Evolutionary conservation across 2,888 invertebrate genomes (phyloP).

Genomic region (Muschampia plurimacula): DNA sequence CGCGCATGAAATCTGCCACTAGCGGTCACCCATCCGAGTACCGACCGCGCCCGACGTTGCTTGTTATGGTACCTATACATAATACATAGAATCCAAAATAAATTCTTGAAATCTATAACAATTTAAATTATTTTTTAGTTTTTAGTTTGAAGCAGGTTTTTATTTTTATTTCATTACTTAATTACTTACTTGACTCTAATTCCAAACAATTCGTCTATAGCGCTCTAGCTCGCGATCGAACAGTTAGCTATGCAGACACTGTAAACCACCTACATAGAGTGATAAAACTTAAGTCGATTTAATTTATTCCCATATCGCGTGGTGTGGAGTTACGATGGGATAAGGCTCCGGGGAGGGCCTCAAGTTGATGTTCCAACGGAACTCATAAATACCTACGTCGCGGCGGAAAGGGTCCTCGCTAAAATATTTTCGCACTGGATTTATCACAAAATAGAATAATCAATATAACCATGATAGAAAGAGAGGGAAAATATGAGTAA

Average conservation of each 20-base stretch:
- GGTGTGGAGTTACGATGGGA: slow-evolving; percentile 48
- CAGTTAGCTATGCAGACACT: slow-evolving; percentile 21
- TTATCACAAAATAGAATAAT: no score
- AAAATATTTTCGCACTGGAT: no score
- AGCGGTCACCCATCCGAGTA: slow-evolving; percentile 71
- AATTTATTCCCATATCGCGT: slow-evolving; percentile 48
- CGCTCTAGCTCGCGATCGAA: background rate
- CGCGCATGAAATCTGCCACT: background rate
- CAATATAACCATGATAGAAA: no score
- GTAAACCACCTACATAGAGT: slow-evolving; percentile 37
- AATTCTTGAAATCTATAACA: no score
- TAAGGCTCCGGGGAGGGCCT: background rate
- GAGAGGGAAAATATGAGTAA: no score
- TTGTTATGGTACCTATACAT: slow-evolving; percentile 37
- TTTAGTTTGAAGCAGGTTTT: no score
- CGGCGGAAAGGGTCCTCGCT: no score
- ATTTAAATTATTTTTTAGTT: no score
- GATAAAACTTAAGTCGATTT: slow-evolving; percentile 43
- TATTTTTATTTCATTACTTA: no score
- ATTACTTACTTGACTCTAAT: no score
- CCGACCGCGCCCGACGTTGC: slow-evolving; percentile 58
- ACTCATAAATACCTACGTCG: no score
- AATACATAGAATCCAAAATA: no score
- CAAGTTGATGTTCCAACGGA: background rate
- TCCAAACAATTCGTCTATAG: background rate